Evolutionary conservation across 2,113 vertebrate genomes (phyloP).

Genomic region (Chaenogobius annularis): DNA sequence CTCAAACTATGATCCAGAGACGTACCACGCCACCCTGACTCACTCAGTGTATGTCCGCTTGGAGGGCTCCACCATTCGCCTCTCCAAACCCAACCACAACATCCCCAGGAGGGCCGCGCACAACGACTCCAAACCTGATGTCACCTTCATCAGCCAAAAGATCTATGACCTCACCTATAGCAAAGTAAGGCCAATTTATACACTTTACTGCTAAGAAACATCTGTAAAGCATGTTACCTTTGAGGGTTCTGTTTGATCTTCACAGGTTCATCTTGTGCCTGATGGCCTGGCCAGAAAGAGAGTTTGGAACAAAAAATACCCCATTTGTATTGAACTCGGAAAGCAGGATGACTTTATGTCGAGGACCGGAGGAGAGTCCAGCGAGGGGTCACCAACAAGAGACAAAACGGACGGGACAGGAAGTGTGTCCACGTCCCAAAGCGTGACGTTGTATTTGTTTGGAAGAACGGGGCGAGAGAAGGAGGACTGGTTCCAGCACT

Average conservation of each 20-base stretch:
- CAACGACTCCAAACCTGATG: constrained; percentile 90
- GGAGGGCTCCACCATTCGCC: constrained; percentile 88
- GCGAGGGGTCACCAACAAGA: constrained; percentile 71
- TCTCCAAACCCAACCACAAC: constrained; percentile 97
- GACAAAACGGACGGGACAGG: constrained; percentile 73
- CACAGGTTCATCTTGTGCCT: constrained; percentile 88
- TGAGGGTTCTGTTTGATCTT: background rate
- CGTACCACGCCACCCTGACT: constrained; percentile 92
- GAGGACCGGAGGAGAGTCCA: constrained; percentile 79
- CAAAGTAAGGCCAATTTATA: constrained; percentile 76
- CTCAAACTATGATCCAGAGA: constrained; percentile 93
- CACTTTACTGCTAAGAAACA: background rate
- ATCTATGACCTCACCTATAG: constrained; percentile 94
- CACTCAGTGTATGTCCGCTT: constrained; percentile 92
- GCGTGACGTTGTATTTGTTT: constrained; percentile 90
- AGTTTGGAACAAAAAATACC: constrained; percentile 98
- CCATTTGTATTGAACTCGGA: constrained; percentile 92
- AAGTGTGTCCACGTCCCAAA: constrained; percentile 53
- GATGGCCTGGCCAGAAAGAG: constrained; percentile 91
- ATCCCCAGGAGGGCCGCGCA: constrained; percentile 89
- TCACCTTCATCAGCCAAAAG: constrained; percentile 93
- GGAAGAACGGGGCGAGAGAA: constrained; percentile 96
- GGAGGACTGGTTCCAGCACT: constrained; percentile 94
- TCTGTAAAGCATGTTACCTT: background rate
- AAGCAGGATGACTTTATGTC: constrained; percentile 96